Conservation (phyloP, 2,888 invertebrate species). For the Neuroscelio doddi region DNA sequence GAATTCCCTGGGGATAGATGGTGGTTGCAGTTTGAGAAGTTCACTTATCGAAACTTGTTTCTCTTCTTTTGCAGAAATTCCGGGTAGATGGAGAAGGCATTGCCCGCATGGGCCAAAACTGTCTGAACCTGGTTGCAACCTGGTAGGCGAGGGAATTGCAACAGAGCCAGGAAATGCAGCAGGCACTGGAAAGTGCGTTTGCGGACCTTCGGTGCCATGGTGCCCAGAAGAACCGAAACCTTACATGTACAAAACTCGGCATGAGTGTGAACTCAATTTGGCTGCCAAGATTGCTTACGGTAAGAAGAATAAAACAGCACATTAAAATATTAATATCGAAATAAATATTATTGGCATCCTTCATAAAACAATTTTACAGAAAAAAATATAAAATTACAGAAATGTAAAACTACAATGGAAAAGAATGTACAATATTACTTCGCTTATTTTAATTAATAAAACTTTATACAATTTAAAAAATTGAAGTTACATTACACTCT, state of each 20-base stretch:
- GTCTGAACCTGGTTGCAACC: slow-evolving; percentile 65
- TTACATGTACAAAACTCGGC: slow-evolving; percentile 63
- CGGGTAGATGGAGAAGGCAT: slow-evolving; percentile 67
- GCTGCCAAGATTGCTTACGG: slow-evolving; percentile 67
- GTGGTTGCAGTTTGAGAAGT: slow-evolving; percentile 21
- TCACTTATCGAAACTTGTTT: slow-evolving; percentile 25
- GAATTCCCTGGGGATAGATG: slow-evolving; percentile 11
- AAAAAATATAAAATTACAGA: no score
- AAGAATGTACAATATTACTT: no score
- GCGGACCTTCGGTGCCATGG: slow-evolving; percentile 67
- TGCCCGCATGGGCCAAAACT: slow-evolving; percentile 63
- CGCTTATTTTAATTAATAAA: no score
- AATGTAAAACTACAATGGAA: no score
- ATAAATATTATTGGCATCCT: no score
- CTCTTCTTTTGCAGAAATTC: slow-evolving; percentile 60
- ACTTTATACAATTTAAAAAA: no score
- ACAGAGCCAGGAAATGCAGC: slow-evolving; percentile 49
- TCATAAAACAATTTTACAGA: no score
- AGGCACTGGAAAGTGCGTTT: slow-evolving; percentile 63
- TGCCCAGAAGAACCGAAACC: slow-evolving; percentile 66
- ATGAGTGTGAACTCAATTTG: slow-evolving; percentile 68
- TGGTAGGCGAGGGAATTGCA: slow-evolving; percentile 63
- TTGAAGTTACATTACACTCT: no score
- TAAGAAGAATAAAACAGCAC: slow-evolving; percentile 50
- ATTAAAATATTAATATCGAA: no score